Conservation (phyloP, 2,113 vertebrate species). For the Antechinus stuartii region DNA sequence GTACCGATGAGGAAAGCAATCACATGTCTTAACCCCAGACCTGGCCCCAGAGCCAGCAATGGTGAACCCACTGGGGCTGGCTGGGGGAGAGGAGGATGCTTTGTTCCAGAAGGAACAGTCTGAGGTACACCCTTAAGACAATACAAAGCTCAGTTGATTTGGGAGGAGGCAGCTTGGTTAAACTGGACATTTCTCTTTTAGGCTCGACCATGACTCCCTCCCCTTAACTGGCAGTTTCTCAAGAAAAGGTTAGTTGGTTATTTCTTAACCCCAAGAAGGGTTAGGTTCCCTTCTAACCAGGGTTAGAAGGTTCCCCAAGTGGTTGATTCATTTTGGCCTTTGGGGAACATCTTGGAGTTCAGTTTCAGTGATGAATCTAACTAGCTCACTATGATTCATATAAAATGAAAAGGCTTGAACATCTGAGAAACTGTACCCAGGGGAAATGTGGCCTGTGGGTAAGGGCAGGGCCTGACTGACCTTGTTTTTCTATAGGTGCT, state of each 20-base stretch:
- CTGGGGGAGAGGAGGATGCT: constrained; percentile 82
- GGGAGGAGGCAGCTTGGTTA: neutral
- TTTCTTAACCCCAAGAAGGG: neutral
- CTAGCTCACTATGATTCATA: constrained; percentile 82
- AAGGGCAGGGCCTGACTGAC: fast-evolving
- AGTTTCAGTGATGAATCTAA: constrained; percentile 81
- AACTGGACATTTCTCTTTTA: neutral
- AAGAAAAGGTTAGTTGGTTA: constrained; percentile 48
- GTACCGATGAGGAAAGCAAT: constrained; percentile 83
- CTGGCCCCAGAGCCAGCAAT: constrained; percentile 88
- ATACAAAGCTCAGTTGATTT: neutral
- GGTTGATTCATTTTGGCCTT: neutral
- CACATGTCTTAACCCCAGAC: constrained; percentile 84
- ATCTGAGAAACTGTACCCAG: constrained; percentile 74
- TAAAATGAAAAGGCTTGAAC: constrained; percentile 76
- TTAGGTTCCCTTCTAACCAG: too few species aligned
- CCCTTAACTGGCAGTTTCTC: fast-evolving
- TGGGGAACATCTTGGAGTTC: neutral
- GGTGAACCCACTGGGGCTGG: constrained; percentile 89
- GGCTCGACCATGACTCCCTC: neutral
- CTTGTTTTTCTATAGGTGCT: neutral
- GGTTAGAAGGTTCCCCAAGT: neutral
- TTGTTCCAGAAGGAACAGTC: constrained; percentile 89
- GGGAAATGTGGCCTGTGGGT: fast-evolving
- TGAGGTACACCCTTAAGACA: constrained; percentile 78